phyloP scores from a whole-genome alignment of 2,113 vertebrate genomes.

The Astur gentilis region DNA sequence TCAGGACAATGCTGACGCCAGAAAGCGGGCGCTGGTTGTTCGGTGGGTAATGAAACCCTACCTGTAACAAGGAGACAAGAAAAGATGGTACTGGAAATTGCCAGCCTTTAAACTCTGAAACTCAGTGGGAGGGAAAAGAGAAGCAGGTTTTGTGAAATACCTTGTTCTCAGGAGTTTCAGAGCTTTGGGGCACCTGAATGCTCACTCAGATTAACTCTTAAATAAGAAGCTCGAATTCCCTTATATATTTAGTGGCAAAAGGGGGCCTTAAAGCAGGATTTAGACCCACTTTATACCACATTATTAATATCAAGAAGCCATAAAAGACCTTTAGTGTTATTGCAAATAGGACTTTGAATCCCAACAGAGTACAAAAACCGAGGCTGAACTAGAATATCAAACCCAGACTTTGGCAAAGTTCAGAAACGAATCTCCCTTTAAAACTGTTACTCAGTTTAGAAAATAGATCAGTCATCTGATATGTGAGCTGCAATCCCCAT shows the following conservation, averaged over 20 bases:
- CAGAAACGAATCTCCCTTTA: conserved; percentile 36
- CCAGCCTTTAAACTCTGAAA: conserved; percentile 49
- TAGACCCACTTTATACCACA: conserved; percentile 12
- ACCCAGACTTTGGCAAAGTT: conserved; percentile 33
- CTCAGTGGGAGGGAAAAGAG: conserved; percentile 59
- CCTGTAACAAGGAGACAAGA: conserved; percentile 25
- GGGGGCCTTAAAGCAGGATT: conserved; percentile 36
- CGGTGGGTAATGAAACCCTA: not conserved
- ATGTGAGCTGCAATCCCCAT: conserved; percentile 20
- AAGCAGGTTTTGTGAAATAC: conserved; percentile 41
- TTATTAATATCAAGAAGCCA: conserved; percentile 44
- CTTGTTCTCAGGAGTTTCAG: conserved; percentile 3
- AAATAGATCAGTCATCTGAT: conserved; percentile 43
- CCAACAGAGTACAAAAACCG: conserved; percentile 36
- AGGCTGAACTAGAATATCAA: conserved; percentile 32
- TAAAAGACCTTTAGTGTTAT: conserved; percentile 37
- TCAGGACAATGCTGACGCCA: not conserved
- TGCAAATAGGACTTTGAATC: conserved; percentile 26
- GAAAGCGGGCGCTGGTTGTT: not conserved
- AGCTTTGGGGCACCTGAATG: conserved; percentile 20
- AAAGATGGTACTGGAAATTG: conserved; percentile 40
- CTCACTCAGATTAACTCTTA: not conserved
- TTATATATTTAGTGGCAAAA: not conserved
- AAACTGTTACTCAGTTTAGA: conserved; percentile 43
- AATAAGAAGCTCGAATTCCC: conserved; percentile 17